Conservation (phyloP, 1,140 invertebrate genomes). For the Leptoteleia sp. region DNA sequence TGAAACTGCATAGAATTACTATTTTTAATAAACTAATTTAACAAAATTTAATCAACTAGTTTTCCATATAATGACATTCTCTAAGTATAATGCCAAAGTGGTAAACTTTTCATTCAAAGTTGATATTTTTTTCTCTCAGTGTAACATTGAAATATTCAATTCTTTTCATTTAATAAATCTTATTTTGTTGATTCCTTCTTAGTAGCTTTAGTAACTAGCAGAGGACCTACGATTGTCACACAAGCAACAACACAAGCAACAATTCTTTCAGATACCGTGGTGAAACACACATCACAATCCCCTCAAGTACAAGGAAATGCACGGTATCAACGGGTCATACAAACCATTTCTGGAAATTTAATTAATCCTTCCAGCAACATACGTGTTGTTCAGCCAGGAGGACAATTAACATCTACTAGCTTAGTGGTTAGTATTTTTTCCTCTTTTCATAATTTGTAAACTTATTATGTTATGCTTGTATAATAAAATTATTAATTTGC, state of each 20-base stretch:
- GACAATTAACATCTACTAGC: constrained; percentile 73
- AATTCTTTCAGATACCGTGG: constrained; percentile 32
- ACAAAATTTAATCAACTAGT: no score
- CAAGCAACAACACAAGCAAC: constrained; percentile 43
- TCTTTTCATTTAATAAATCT: no score
- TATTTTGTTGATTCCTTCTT: no score
- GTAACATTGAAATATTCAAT: no score
- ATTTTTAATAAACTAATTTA: no score
- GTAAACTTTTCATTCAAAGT: no score
- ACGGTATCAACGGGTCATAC: constrained; percentile 74
- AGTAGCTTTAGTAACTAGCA: constrained; percentile 26
- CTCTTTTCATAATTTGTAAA: constrained; percentile 7
- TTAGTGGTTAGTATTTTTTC: constrained; percentile 71
- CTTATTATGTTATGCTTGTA: no score
- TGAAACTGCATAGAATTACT: no score
- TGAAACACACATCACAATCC: constrained; percentile 38
- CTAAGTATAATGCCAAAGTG: no score
- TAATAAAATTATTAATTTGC: no score
- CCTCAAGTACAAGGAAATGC: constrained; percentile 51
- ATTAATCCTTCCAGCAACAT: constrained; percentile 64
- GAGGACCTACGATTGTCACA: constrained; percentile 29
- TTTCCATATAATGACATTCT: no score
- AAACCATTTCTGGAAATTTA: constrained; percentile 67
- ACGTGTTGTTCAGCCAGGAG: constrained; percentile 74
- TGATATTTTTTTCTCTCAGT: no score